Evolutionary conservation across 2,113 vertebrate genomes (phyloP).

Genomic region (Cyprinodon tularosa): DNA sequence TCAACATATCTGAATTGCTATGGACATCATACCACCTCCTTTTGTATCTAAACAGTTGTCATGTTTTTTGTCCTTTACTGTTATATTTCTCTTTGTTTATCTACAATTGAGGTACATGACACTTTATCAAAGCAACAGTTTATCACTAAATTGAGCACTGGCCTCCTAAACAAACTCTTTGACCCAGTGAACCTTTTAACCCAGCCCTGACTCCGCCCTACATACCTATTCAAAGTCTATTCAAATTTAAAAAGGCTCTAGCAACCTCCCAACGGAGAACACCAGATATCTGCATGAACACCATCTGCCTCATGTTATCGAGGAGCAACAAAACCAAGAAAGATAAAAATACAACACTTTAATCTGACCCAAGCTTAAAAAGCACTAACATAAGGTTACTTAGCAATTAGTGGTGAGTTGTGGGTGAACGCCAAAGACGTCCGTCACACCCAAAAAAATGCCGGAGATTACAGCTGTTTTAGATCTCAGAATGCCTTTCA

Average conservation of each 20-base stretch:
- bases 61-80: no score
- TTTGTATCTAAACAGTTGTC: no score
- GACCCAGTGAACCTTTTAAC: slow-evolving; percentile 18
- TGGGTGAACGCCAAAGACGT: background rate
- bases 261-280: background rate
- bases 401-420: slow-evolving; percentile 72
- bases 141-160: no score
- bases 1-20: no score
- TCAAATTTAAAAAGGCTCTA: slow-evolving; percentile 45
- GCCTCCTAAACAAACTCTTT: slow-evolving; percentile 1
- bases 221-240: slow-evolving; percentile 58
- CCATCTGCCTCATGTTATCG: slow-evolving; percentile 46
- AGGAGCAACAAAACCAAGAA: slow-evolving; percentile 24
- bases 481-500: slow-evolving; percentile 22
- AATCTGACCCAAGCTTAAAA: slow-evolving; percentile 45
- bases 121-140: background rate
- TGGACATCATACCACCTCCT: no score
- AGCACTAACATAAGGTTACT: slow-evolving; percentile 15
- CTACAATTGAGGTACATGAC: background rate
- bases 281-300: slow-evolving; percentile 4
- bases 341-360: slow-evolving; percentile 69
- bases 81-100: background rate
- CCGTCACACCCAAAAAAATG: slow-evolving; percentile 30
- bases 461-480: slow-evolving; percentile 34
- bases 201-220: slow-evolving; percentile 40